Evolutionary conservation across 53 echinoderm and acorn worm genomes (phyloP), one percentile per base, ranked within the genome.

Genomic region (Pentamera pediparva): DNA sequence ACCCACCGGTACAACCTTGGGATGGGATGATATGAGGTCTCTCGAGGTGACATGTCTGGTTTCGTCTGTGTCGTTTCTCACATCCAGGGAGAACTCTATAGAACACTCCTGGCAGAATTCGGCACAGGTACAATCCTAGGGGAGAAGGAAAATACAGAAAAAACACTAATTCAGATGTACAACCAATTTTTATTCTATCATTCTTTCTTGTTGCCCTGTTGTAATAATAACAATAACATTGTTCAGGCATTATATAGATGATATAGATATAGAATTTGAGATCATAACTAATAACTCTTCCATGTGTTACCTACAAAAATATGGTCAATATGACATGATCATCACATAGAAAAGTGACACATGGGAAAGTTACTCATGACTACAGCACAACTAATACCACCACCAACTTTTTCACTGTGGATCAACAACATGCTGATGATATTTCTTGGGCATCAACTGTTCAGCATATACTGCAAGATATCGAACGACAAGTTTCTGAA

Each of bases 81-180:
- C 95, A 60, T 95, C 90, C 0, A 95, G 70, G 18, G 81, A 76
- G 24, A 95, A 85, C 61, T 95, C 95, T 45, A 95, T 88, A 1
- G 95, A 95, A 51, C 95, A 95, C 12, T 95, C 95, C 2, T 79
- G 74, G 62, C 96, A 96, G 36, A 96, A 96, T 79, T 96, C 96
- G 36, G 88, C 96, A 78, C 96, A 96, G 48, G 60, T 89, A 43
- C 96, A 96, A 39, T 96, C 96, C 96, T 96, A 22, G n/a, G 75
- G n/a, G 41, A 25, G 59, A 10, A 35, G 39, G 37, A 37, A 10
- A 33, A 6, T 9, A 61, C 19, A 5, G 6, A 26, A 26, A 8
- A 45, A 45, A 12, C 12, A 12, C 1, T 12, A 45, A n/a, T 15
- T 15, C 12, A 45, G 47, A n/a, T n/a, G n/a, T 15, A 45, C 47